Conservation (phyloP, 2,113 vertebrate genomes). For the Channa maculata region DNA sequence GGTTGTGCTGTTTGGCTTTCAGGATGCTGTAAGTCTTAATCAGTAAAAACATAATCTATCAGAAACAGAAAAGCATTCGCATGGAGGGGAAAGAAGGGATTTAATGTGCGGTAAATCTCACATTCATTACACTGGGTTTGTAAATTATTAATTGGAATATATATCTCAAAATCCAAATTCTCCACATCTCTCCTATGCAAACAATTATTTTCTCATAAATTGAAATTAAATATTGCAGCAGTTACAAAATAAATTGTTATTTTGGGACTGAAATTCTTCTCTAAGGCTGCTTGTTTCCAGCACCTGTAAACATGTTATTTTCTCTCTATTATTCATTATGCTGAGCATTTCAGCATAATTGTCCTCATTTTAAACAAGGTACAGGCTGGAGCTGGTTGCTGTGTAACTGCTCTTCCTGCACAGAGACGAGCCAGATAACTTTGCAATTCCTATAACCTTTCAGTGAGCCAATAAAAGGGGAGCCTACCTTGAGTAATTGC, state of each 20-base stretch:
- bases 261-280: background rate
- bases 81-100: background rate
- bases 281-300: conserved; percentile 7
- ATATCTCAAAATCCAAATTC: no score
- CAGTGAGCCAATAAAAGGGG: conserved; percentile 16
- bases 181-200: background rate
- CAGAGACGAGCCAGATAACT: conserved; percentile 23
- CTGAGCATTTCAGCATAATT: conserved; percentile 33
- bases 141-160: conserved; percentile 17
- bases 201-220: no score
- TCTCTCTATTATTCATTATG: background rate
- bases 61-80: no score
- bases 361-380: conserved; percentile 31
- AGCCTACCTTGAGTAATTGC: conserved; percentile 33
- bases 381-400: conserved; percentile 25
- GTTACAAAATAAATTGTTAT: background rate
- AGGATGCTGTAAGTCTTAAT: conserved; percentile 92
- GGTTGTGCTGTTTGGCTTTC: conserved; percentile 94
- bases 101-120: background rate
- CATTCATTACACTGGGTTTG: background rate
- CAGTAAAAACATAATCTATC: no score
- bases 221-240: background rate
- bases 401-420: conserved; percentile 26
- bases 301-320: conserved; percentile 12
- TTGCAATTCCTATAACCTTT: conserved; percentile 32